phyloP scores from a whole-genome alignment of 2,888 invertebrate species.

The Amphipoea lucens region DNA sequence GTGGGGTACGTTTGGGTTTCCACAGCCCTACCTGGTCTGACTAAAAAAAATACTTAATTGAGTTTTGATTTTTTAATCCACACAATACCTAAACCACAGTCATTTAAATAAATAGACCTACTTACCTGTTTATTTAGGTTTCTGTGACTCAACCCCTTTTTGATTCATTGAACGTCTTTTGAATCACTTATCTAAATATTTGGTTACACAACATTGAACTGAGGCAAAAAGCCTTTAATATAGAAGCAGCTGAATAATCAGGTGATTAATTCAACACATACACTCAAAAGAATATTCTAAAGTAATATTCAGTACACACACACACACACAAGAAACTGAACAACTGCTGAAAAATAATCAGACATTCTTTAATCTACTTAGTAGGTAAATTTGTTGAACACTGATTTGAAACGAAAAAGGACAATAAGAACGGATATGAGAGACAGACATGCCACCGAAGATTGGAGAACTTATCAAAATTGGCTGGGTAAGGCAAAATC shows the following conservation, averaged over 20 bases:
- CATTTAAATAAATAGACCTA: slow-evolving; percentile 26
- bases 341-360: neutral
- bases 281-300: neutral
- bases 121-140: slow-evolving; percentile 40
- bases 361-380: neutral
- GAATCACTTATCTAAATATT: slow-evolving; percentile 17
- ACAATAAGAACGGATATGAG: neutral
- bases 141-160: slow-evolving; percentile 23
- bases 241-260: slow-evolving; percentile 3
- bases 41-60: slow-evolving; percentile 74
- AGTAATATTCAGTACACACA: slow-evolving; percentile 3
- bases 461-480: neutral
- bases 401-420: neutral
- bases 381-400: neutral
- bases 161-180: slow-evolving; percentile 22
- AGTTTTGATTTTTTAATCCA: slow-evolving; percentile 60
- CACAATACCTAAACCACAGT: neutral
- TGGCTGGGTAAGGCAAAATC: neutral
- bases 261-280: neutral
- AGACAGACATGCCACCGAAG: neutral
- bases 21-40: slow-evolving; percentile 82
- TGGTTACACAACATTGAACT: neutral
- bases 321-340: neutral
- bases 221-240: neutral
- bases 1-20: slow-evolving; percentile 81